Evolutionary conservation across 2,888 invertebrate species (phyloP), one percentile per base, ranked within the genome.

Genomic region (Dichetophora obliterata): DNA sequence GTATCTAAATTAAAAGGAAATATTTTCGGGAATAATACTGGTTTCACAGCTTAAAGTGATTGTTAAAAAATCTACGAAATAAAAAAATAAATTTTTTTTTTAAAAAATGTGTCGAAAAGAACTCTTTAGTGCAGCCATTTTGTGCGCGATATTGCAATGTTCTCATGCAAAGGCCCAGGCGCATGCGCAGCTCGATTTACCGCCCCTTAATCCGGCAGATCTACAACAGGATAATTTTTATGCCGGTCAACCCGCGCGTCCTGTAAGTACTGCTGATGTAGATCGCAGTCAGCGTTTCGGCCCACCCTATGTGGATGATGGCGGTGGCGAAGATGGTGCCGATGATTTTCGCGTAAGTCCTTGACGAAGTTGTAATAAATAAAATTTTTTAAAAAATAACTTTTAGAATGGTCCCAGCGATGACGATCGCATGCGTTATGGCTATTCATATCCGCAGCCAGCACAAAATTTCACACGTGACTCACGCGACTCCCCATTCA

Each of bases 101-200:
- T 8, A 27, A 52, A 66, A 34, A 27, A 74, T 74, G 48, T 24
- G 24, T 19, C 22, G 16, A 3, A 43, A 24, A 48, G n/a, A 43
- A 3, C 43, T 59, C n/a, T 22, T 63, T 1, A 63, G 22, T 27
- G 50, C 0, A 16, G 31, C 27, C 9, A 52, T 63, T 54, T 71
- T 57, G 71, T 27, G 63, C 27, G 52, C 11, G 5, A 50, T 76
- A 19, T 34, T 70, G 16, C 27, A 5, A n/a, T 27, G 5, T 48
- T 5, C 22, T 27, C 57, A 24, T 11, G 48, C 74, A 22, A 75
- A 54, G 6, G 82, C 79, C 0, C 75, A 77, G 63, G 83, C 83
- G 24, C 82, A 75, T 76, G 86, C 89, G 3, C 92, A 93, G 82
- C 84, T 92, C 66, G 92, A 92, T 82, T 83, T 92, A 65, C 92